Evolutionary conservation across 2,888 invertebrate species (phyloP).

Genomic region (Noctuana brunneofusca): DNA sequence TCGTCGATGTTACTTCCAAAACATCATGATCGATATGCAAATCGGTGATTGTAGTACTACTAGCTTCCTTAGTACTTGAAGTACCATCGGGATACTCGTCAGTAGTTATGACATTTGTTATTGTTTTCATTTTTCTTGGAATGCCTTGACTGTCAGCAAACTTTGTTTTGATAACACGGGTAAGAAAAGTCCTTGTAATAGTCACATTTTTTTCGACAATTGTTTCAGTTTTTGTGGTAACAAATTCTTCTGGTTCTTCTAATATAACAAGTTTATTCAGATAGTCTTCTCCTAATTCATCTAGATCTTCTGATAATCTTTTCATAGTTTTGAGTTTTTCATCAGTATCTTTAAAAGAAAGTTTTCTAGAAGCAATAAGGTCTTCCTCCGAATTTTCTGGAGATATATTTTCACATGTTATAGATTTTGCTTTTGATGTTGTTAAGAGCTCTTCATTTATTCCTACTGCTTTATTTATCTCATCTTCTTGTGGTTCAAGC

Average conservation of each 20-base stretch:
- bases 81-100: conserved; percentile 28
- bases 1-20: conserved; percentile 25
- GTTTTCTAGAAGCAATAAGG: background rate
- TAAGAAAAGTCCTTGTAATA: conserved; percentile 23
- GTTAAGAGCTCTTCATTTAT: background rate
- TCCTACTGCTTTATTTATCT: background rate
- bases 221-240: conserved; percentile 24
- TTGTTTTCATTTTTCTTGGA: conserved; percentile 24
- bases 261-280: conserved; percentile 15
- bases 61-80: conserved; percentile 27
- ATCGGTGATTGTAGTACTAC: conserved; percentile 29
- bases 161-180: conserved; percentile 25
- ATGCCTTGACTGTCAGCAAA: conserved; percentile 27
- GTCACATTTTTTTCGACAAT: conserved; percentile 14
- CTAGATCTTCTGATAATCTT: conserved; percentile 26
- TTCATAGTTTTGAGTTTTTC: conserved; percentile 22
- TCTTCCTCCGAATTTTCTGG: background rate
- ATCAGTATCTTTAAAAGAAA: conserved; percentile 23
- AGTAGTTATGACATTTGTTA: conserved; percentile 28
- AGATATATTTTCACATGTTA: background rate
- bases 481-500: background rate
- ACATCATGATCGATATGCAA: conserved; percentile 26
- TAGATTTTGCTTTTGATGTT: background rate
- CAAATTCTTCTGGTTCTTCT: conserved; percentile 27
- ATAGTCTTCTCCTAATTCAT: conserved; percentile 21